Base-by-base conservation (phyloP, 2,888 invertebrate species). In the Ophion obscuratus region DNA sequence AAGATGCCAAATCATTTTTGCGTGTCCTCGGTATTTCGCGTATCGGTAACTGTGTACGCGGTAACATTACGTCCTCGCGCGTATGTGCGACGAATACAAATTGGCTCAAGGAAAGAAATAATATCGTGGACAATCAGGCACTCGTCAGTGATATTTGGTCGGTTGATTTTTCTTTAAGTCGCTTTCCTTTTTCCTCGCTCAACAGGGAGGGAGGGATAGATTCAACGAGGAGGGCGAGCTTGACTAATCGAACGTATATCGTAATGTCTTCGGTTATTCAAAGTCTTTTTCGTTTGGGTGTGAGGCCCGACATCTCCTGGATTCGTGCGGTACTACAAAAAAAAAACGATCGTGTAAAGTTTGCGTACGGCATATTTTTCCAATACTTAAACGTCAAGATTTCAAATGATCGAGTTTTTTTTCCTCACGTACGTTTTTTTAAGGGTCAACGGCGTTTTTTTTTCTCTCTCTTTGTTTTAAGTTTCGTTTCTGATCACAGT, bases 101-200 rank as follows among this genome's bases (percentile, higher is more conserved):
- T 87, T 77, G 70, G 71, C 61, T 66, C 53, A 59, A 75, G 66
- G 75, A 84, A 81, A 76, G 66, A 80, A 75, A 73, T 78, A 83
- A 83, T 85, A 36, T 70, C 62, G 75, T 76, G 81, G 74, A 85
- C 79, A 81, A 85, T 88, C 85, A 87, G 86, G 86, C 87, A 88
- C 86, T 87, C 86, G 85, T 87, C 86, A 86, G 86, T 86, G 86
- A 86, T 86, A 86, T 83, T 86, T 86, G 86, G 86, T 86, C 86
- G 74, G 74, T 83, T 86, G 77, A 78, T 61, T 79, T 61, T 40
- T 68, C 66, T 53, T 68, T 73, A 31, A 6, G 5, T 73, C 64
- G 20, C 31, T 68, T 79, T 64, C 31, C 57, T 68, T 76, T 64
- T 57, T 76, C 59, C 68, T 68, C 14, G 71, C 75, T 70, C 20